Evolutionary conservation across 1,140 invertebrate genomes (phyloP), one percentile per base, ranked within the genome.

Genomic region (Lethocerus indicus): DNA sequence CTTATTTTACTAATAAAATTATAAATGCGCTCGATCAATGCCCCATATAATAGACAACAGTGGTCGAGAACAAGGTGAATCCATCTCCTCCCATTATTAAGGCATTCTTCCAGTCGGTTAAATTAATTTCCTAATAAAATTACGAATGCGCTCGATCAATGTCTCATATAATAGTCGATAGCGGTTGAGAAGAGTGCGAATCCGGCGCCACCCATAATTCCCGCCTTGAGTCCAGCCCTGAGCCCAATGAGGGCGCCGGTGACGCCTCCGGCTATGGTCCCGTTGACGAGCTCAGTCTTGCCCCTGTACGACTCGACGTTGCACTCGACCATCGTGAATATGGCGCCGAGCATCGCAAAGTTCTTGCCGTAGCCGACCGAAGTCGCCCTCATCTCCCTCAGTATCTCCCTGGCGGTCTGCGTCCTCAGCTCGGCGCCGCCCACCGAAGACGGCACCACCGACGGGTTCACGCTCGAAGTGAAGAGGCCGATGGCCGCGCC

Each of bases 241-340:
- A 97, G 67, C 28, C 93, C 94, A 63, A 97, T 85, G n/a, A 95
- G 58, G 37, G 91, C 92, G 52, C 94, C 93, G 36, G 91, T 94
- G 41, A 96, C 74, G 42, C 75, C 92, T 48, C 91, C 92, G 57
- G 91, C 88, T 63, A 90, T 83, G 9, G 89, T 93, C 13, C 90
- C 90, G 75, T 97, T 98, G 60, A 83, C 85, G 87, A 93, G 93
- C 64, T 97, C 93, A 40, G 78, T 82, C 66, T 93, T 93, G 23
- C 89, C 93, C 59, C 93, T 73, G 64, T 83, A 76, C 48, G 75
- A 78, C 76, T 97, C 92, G 62, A 96, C 85, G 18, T 78, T 73
- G 64, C 93, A 97, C 69, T 96, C 92, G 9, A 92, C 78, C 6
- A 79, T 84, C 26, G 93, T 81, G 70, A 97, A 98, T 42, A 97